Evolutionary conservation across 1,140 invertebrate species (phyloP).

Genomic region (Asobara japonica): DNA sequence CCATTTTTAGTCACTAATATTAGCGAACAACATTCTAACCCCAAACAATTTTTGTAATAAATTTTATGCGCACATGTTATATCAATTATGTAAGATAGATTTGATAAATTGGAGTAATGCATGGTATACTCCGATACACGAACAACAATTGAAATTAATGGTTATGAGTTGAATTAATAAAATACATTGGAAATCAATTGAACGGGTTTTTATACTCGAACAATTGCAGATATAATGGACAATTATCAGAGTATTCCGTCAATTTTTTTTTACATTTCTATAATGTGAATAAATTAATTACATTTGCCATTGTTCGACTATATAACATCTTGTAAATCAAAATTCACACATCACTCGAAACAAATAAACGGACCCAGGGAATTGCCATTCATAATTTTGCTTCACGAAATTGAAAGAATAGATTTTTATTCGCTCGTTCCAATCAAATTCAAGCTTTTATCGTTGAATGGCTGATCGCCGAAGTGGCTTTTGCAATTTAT

Average conservation of each 20-base stretch:
- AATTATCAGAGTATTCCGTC: too few species aligned
- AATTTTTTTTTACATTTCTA: neutral
- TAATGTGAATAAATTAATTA: constrained; percentile 1
- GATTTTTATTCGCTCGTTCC: too few species aligned
- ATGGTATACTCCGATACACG: neutral
- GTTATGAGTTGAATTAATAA: constrained; percentile 4
- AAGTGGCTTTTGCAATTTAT: neutral
- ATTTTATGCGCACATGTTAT: constrained; percentile 18
- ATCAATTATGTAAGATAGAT: neutral
- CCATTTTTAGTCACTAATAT: constrained; percentile 42
- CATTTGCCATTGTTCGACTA: constrained; percentile 51
- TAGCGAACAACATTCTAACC: constrained; percentile 17
- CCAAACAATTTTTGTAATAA: constrained; percentile 27
- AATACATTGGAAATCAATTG: constrained; percentile 15
- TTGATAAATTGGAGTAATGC: constrained; percentile 6
- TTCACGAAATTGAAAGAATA: too few species aligned
- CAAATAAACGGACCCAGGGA: neutral
- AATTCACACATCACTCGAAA: constrained; percentile 29
- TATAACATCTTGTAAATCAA: constrained; percentile 40
- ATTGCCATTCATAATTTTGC: neutral
- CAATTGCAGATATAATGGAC: constrained; percentile 41
- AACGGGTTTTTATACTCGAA: constrained; percentile 50
- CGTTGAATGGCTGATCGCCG: neutral
- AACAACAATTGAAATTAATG: constrained; percentile 8
- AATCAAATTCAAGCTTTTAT: neutral